Conservation (phyloP, 2,888 invertebrate species). For the Leucophenga montana region DNA sequence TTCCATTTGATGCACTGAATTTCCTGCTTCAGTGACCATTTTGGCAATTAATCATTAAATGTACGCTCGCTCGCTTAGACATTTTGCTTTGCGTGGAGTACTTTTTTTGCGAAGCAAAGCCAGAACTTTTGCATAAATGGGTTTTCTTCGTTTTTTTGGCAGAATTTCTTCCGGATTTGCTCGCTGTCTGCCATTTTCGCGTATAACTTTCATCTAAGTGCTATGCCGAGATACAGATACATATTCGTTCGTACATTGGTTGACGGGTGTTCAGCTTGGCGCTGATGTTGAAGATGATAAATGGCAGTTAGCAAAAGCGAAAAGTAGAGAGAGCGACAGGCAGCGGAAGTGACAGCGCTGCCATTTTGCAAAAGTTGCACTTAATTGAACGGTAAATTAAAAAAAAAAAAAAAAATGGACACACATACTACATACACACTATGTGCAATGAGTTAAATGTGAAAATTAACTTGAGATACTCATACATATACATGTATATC, state of each 20-base stretch:
- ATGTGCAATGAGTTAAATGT: too few relatives aligned
- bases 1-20: slow-evolving; percentile 46
- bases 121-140: slow-evolving; percentile 53
- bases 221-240: not conserved
- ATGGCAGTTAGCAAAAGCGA: slow-evolving; percentile 33
- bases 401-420: not conserved
- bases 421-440: too few relatives aligned
- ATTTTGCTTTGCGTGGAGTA: slow-evolving; percentile 41
- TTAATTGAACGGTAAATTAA: slow-evolving; percentile 56
- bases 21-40: slow-evolving; percentile 50
- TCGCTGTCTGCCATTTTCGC: not conserved
- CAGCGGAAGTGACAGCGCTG: not conserved
- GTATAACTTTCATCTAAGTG: slow-evolving; percentile 12
- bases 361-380: slow-evolving; percentile 16
- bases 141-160: slow-evolving; percentile 31
- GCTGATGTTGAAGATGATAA: slow-evolving; percentile 57
- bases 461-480: too few relatives aligned
- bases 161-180: not conserved
- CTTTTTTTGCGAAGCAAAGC: slow-evolving; percentile 39
- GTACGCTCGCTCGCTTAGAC: not conserved
- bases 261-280: slow-evolving; percentile 19
- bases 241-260: too few relatives aligned
- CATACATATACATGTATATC: too few relatives aligned
- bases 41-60: slow-evolving; percentile 61
- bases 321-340: not conserved